Evolutionary conservation across 1,140 invertebrate species (phyloP).

Genomic region (Euwallacea similis): DNA sequence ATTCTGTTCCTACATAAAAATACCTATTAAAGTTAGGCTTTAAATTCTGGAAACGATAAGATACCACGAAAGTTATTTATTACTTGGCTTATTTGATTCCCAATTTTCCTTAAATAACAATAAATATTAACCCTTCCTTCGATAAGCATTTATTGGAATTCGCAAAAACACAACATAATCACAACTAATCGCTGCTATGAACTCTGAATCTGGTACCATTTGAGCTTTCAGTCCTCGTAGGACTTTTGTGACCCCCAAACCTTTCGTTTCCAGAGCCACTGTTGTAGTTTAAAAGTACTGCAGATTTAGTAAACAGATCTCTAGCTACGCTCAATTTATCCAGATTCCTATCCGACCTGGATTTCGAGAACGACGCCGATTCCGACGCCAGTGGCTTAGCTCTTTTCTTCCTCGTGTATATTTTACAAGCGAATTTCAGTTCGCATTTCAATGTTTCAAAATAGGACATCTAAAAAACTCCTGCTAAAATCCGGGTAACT

Average conservation of each 20-base stretch:
- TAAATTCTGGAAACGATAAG: too few species aligned
- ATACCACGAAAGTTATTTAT: too few species aligned
- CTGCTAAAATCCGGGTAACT: background rate
- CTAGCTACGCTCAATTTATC: background rate
- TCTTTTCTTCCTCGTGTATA: slow-evolving; percentile 67
- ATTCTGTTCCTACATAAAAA: too few species aligned
- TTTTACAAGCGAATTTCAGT: slow-evolving; percentile 64
- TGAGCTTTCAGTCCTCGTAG: background rate
- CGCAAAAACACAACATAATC: too few species aligned
- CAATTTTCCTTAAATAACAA: too few species aligned
- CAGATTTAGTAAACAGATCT: background rate
- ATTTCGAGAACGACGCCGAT: slow-evolving; percentile 28
- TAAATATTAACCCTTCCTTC: too few species aligned
- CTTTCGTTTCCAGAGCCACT: background rate
- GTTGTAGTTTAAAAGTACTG: background rate
- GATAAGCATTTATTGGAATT: too few species aligned
- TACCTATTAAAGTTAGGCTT: too few species aligned
- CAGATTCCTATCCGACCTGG: background rate
- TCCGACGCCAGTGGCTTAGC: slow-evolving; percentile 50
- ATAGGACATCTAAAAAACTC: slow-evolving; percentile 62
- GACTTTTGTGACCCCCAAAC: background rate
- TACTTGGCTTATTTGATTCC: too few species aligned
- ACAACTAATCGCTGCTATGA: too few species aligned
- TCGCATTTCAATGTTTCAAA: slow-evolving; percentile 66
- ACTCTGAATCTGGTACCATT: too few species aligned